These are phyloP conservation scores for Tylochromis polylepis DNA, from an alignment of 2,113 vertebrate species.

Conservation along the genomic window DNA sequence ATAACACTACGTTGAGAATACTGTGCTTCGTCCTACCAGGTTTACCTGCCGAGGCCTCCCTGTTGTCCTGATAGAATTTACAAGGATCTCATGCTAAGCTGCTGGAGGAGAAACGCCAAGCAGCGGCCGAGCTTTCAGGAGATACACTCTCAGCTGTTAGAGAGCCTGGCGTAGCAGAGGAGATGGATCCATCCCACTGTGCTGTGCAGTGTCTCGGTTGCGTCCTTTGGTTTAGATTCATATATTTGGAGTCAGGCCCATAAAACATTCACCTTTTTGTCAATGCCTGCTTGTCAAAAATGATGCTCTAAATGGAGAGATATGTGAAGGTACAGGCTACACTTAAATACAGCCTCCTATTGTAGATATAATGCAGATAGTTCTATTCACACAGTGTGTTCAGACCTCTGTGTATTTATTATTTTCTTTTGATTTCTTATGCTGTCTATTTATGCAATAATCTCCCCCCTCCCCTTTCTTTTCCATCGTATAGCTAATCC, in stretches of 20 bases:
- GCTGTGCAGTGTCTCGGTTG: not conserved
- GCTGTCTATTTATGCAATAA: constrained; percentile 26
- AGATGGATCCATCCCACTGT: not conserved
- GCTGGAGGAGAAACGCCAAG: constrained; percentile 95
- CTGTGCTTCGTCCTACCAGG: constrained; percentile 59
- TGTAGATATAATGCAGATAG: constrained; percentile 25
- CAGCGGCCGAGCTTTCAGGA: constrained; percentile 91
- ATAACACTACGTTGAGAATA: not conserved
- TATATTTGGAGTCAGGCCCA: not conserved
- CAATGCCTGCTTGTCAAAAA: not conserved
- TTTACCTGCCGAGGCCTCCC: constrained; percentile 86
- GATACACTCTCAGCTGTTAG: constrained; percentile 80
- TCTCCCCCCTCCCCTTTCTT: not conserved
- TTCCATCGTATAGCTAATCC: not conserved
- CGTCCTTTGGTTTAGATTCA: not conserved
- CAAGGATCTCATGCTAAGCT: constrained; percentile 87
- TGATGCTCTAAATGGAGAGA: constrained; percentile 19
- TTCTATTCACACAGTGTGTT: not conserved
- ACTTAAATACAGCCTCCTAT: constrained; percentile 20
- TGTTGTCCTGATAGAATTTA: constrained; percentile 87
- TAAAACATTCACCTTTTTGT: not conserved
- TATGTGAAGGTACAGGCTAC: not conserved
- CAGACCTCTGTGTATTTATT: constrained; percentile 41
- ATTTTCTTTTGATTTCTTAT: constrained; percentile 1
- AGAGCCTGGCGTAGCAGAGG: constrained; percentile 65